These are phyloP conservation scores for Calameuta pallipes DNA, from an alignment of 2,888 invertebrate genomes.

Conservation along the genomic window DNA sequence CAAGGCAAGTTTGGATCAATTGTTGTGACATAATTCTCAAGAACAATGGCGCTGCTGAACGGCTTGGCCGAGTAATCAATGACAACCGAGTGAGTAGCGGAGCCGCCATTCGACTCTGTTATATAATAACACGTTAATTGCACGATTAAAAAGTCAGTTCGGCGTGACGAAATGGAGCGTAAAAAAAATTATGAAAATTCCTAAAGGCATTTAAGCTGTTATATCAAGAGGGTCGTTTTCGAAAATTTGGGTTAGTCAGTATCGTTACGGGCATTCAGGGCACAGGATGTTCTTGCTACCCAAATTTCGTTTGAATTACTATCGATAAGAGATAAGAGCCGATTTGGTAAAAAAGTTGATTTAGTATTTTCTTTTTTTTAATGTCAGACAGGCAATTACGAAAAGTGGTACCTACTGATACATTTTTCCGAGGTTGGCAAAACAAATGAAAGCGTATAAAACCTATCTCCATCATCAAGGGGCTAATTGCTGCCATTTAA, in stretches of 20 bases:
- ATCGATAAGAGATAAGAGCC: neutral
- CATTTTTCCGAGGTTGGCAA: neutral
- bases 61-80: neutral
- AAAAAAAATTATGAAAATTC: neutral
- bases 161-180: neutral
- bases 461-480: conserved; percentile 9
- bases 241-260: neutral
- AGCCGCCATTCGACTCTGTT: neutral
- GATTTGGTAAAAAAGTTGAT: neutral
- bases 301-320: neutral
- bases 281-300: neutral
- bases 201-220: neutral
- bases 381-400: neutral
- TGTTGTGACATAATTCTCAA: neutral
- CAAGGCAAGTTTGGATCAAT: neutral
- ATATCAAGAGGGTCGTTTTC: neutral
- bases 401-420: neutral
- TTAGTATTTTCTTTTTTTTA: neutral
- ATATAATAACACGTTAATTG: neutral
- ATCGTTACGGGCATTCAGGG: neutral
- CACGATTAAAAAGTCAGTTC: neutral
- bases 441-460: conserved; percentile 3
- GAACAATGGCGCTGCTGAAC: neutral
- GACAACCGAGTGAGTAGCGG: neutral
- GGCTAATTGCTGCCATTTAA: conserved; percentile 24